Percentiles rank a stretch among this genome's conserved stretches.
These are phyloP conservation scores for Entomobrya proxima DNA, from an alignment of 2,888 invertebrate genomes.

Conservation along the genomic window DNA sequence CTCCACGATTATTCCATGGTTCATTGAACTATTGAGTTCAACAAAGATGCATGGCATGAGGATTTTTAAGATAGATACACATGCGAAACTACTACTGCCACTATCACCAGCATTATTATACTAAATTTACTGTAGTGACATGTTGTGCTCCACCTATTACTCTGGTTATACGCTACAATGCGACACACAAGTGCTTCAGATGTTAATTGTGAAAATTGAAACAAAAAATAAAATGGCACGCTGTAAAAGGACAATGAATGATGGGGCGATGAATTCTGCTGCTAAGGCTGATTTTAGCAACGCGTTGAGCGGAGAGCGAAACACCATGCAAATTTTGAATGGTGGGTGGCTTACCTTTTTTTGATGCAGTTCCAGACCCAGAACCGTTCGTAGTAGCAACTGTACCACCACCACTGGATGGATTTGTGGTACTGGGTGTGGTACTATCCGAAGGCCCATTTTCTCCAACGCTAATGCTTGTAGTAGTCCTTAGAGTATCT, in stretches of 20 bases:
- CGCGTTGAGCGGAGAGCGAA: no score
- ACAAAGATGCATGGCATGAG: constrained; percentile 62
- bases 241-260: no score
- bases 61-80: constrained; percentile 45
- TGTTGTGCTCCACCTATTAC: not conserved
- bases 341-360: constrained; percentile 57
- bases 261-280: no score
- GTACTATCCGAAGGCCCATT: constrained; percentile 67
- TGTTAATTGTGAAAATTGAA: no score
- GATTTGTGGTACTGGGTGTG: constrained; percentile 57
- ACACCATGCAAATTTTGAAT: not conserved
- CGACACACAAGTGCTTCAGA: no score
- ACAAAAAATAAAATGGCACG: no score
- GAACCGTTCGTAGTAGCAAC: constrained; percentile 14
- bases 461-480: constrained; percentile 21
- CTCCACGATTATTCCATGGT: constrained; percentile 70
- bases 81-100: not conserved
- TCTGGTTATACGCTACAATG: no score
- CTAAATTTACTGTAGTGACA: not conserved
- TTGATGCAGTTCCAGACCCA: constrained; percentile 32
- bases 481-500: constrained; percentile 22
- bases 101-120: not conserved
- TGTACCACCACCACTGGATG: constrained; percentile 24
- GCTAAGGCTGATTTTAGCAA: no score
- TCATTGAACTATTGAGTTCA: constrained; percentile 74